phyloP scores from a whole-genome alignment of 2,888 invertebrate genomes.

The Tolmerus cingulatus region DNA sequence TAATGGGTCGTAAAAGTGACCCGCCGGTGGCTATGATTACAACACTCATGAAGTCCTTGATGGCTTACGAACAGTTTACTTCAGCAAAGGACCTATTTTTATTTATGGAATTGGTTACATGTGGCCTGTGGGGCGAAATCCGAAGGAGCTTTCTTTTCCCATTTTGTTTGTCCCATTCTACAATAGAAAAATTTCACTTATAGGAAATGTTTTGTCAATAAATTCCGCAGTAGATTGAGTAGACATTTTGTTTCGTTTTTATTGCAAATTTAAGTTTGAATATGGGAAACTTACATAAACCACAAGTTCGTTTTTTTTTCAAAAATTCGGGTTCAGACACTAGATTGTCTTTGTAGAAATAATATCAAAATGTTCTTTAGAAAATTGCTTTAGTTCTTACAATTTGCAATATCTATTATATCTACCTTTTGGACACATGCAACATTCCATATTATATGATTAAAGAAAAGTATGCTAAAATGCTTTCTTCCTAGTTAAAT shows the following conservation, averaged over 20 bases:
- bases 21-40: conserved; percentile 25
- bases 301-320: too few species aligned
- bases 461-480: too few species aligned
- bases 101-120: not conserved
- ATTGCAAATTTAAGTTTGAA: not conserved
- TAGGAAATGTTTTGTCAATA: not conserved
- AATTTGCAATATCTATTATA: too few species aligned
- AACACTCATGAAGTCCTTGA: not conserved
- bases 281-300: too few species aligned
- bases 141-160: not conserved
- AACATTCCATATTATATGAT: too few species aligned
- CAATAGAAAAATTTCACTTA: not conserved
- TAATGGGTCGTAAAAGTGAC: conserved; percentile 47
- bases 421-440: too few species aligned
- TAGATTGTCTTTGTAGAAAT: too few species aligned
- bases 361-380: too few species aligned
- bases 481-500: too few species aligned
- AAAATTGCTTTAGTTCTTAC: too few species aligned
- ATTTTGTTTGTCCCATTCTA: not conserved
- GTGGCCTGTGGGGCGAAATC: not conserved
- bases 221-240: not conserved
- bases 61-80: not conserved
- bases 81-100: not conserved
- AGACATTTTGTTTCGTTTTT: not conserved
- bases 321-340: too few species aligned